These are phyloP conservation scores for Drosophila austrosaltans DNA, from an alignment of 2,888 invertebrate species.

Conservation along the genomic window DNA sequence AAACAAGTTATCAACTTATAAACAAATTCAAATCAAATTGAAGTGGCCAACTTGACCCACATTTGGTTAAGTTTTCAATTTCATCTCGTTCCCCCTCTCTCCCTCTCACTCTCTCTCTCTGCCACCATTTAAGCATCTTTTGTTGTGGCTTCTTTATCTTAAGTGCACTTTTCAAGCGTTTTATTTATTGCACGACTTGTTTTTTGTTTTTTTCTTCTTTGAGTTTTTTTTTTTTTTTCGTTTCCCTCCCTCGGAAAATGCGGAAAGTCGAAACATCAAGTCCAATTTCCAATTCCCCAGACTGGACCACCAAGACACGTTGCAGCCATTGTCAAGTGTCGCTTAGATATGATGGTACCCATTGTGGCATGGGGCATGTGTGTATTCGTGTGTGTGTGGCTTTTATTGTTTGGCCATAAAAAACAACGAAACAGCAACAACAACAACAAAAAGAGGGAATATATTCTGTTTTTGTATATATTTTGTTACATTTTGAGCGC, in stretches of 20 bases:
- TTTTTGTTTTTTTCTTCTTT: slow-evolving; percentile 34
- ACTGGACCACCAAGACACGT: slow-evolving; percentile 57
- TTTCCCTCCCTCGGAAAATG: slow-evolving; percentile 38
- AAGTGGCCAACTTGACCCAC: slow-evolving; percentile 18
- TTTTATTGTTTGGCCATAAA: slow-evolving; percentile 69
- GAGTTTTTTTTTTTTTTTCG: neutral
- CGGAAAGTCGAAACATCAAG: slow-evolving; percentile 27
- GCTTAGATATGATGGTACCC: slow-evolving; percentile 71
- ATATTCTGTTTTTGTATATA: slow-evolving; percentile 50
- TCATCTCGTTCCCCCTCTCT: neutral
- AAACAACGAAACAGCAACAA: slow-evolving; percentile 22
- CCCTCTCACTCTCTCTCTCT: slow-evolving; percentile 16
- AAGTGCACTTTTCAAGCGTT: slow-evolving; percentile 77
- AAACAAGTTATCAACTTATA: slow-evolving; percentile 24
- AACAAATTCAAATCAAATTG: slow-evolving; percentile 6
- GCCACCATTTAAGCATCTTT: slow-evolving; percentile 34
- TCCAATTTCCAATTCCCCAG: slow-evolving; percentile 32
- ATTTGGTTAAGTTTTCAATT: slow-evolving; percentile 6
- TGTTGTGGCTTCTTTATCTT: slow-evolving; percentile 61
- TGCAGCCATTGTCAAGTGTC: slow-evolving; percentile 73
- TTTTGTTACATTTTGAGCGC: slow-evolving; percentile 68
- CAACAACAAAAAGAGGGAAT: slow-evolving; percentile 47
- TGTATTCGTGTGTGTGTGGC: slow-evolving; percentile 54
- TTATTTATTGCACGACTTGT: slow-evolving; percentile 76
- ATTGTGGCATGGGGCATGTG: slow-evolving; percentile 24